Evolutionary conservation across 2,113 vertebrate species (phyloP).

Genomic region (Trichomycterus rosablanca): DNA sequence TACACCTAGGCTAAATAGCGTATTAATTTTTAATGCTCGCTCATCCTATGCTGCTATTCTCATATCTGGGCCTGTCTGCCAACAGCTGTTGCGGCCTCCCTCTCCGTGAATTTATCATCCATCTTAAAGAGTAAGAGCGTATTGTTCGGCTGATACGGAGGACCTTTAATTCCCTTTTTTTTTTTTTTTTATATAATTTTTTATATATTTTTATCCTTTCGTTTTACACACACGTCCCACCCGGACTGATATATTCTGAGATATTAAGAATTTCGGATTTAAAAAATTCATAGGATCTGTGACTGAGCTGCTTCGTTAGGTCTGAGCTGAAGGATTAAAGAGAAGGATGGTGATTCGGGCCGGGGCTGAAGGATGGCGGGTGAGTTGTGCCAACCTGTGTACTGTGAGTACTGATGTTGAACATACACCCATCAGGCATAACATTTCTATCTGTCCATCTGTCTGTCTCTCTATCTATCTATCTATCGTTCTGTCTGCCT

Average conservation of each 20-base stretch:
- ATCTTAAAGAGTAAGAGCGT: conserved; percentile 57
- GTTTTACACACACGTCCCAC: too few relatives aligned
- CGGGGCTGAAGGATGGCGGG: too few relatives aligned
- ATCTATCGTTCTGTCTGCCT: too few relatives aligned
- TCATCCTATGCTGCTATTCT: conserved; percentile 83
- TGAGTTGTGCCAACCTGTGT: too few relatives aligned
- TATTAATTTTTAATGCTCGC: conserved; percentile 81
- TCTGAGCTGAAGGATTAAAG: conserved; percentile 51
- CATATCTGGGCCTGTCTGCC: conserved; percentile 79
- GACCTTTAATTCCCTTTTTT: conserved; percentile 19
- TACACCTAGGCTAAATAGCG: conserved; percentile 83
- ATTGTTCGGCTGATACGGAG: conserved; percentile 17
- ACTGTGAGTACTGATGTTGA: too few relatives aligned
- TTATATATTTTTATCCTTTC: not conserved
- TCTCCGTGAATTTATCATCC: conserved; percentile 76
- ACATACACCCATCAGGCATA: too few relatives aligned
- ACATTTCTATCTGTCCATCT: too few relatives aligned
- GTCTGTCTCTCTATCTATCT: too few relatives aligned
- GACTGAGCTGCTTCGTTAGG: conserved; percentile 2
- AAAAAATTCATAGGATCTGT: conserved; percentile 22
- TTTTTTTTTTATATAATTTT: conserved; percentile 10
- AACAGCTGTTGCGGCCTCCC: conserved; percentile 78
- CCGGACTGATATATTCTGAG: not conserved
- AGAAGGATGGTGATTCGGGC: conserved; percentile 43
- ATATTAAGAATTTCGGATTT: not conserved